A percentile compares a stretch with the other conserved stretches of the same genome.
Conservation (phyloP, 2,888 invertebrate species). For the Heterodera filipjevi region DNA sequence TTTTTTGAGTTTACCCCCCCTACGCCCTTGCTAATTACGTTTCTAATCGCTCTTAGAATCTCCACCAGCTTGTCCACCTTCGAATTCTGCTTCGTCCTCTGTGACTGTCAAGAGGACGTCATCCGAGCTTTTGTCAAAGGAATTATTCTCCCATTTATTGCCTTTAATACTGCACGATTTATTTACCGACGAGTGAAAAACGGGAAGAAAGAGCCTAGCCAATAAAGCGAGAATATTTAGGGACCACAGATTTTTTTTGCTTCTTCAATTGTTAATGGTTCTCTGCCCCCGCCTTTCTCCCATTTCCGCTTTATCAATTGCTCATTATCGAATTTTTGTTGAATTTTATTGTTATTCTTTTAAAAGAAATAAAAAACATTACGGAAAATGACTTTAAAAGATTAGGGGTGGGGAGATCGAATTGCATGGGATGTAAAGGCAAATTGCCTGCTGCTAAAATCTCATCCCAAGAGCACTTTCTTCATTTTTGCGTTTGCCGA, state of each 20-base stretch:
- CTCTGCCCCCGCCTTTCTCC: no score
- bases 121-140: conserved; percentile 57
- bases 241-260: no score
- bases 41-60: conserved; percentile 42
- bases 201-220: conserved; percentile 73
- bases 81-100: conserved; percentile 60
- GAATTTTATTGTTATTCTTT: not conserved
- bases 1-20: no score
- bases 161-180: conserved; percentile 41
- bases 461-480: conserved; percentile 42
- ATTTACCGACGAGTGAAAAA: conserved; percentile 80
- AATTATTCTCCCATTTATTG: conserved; percentile 51
- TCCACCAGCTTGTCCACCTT: conserved; percentile 55
- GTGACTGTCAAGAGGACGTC: conserved; percentile 60
- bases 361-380: not conserved
- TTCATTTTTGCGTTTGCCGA: conserved; percentile 38
- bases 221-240: no score
- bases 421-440: not conserved
- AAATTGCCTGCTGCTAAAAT: not conserved
- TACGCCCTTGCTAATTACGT: no score
- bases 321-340: no score
- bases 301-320: no score
- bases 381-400: no score
- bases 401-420: not conserved
- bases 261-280: no score